These are phyloP conservation scores for Sycophila texana DNA, from an alignment of 2,888 invertebrate species.

Conservation along the genomic window DNA sequence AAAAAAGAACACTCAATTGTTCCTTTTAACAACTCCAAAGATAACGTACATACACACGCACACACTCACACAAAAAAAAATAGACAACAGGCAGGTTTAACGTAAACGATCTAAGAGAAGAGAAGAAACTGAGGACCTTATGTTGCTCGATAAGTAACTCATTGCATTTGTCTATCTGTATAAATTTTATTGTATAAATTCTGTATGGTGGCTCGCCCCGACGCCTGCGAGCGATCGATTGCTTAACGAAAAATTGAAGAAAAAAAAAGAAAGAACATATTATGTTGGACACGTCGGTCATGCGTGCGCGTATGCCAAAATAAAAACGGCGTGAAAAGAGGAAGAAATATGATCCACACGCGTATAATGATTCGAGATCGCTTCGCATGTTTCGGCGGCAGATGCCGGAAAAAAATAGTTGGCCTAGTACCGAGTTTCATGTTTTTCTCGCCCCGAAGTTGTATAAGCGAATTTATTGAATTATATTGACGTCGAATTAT, in stretches of 20 bases:
- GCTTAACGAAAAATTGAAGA: constrained; percentile 7
- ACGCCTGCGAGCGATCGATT: constrained; percentile 38
- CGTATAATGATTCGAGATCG: constrained; percentile 12
- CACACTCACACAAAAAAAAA: constrained; percentile 48
- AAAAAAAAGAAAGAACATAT: background rate
- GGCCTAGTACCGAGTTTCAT: constrained; percentile 72
- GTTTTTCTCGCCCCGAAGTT: constrained; percentile 65
- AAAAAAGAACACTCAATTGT: constrained; percentile 48
- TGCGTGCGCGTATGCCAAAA: no score
- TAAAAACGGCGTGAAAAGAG: background rate
- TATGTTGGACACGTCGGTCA: no score
- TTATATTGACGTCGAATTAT: constrained; percentile 66
- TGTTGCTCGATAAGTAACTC: constrained; percentile 67
- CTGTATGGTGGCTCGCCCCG: constrained; percentile 56
- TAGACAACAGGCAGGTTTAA: constrained; percentile 59
- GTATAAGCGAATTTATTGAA: constrained; percentile 66
- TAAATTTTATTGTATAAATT: constrained; percentile 73
- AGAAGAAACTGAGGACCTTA: constrained; percentile 63
- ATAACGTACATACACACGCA: no score
- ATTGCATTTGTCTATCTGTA: constrained; percentile 69
- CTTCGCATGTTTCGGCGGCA: constrained; percentile 11
- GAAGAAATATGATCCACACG: no score
- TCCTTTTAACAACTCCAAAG: no score
- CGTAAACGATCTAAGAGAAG: constrained; percentile 56
- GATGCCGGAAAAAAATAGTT: constrained; percentile 68